Evolutionary conservation across 1,140 invertebrate species (phyloP).

Genomic region (Paramacrobiotus metropolitanus): DNA sequence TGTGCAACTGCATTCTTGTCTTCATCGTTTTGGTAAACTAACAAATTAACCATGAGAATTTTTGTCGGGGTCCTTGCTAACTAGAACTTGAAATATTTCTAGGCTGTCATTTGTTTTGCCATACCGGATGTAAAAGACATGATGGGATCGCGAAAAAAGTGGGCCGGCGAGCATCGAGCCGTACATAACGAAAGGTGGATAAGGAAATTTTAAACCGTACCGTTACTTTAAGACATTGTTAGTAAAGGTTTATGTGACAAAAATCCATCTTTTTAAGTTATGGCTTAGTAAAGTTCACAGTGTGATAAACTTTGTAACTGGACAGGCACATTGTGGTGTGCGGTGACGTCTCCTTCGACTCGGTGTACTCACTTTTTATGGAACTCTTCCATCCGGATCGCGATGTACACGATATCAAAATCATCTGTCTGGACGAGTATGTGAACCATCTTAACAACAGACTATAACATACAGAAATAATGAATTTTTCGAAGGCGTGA

Average conservation of each 20-base stretch:
- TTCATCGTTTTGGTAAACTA: not conserved
- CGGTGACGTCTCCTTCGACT: not conserved
- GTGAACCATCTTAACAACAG: not conserved
- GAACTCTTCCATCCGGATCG: slow-evolving; percentile 4
- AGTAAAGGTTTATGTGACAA: too few relatives aligned
- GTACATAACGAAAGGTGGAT: not conserved
- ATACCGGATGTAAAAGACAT: not conserved
- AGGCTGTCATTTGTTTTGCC: not conserved
- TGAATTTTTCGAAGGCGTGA: not conserved
- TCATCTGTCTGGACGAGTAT: not conserved
- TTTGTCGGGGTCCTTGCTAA: not conserved
- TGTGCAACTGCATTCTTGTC: not conserved
- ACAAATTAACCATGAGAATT: not conserved
- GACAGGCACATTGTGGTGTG: not conserved
- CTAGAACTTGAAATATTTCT: not conserved
- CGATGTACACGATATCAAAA: not conserved
- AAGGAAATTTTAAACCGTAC: too few relatives aligned
- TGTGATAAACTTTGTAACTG: not conserved
- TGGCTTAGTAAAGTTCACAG: too few relatives aligned
- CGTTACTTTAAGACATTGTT: too few relatives aligned
- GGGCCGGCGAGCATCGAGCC: not conserved
- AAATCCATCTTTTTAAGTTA: too few relatives aligned
- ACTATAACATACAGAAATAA: not conserved
- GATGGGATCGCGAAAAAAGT: not conserved
- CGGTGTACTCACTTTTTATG: not conserved